A percentile compares a stretch with the other conserved stretches of the same genome.
phyloP scores from a whole-genome alignment of 2,113 vertebrate genomes.

The Scolopax mira region DNA sequence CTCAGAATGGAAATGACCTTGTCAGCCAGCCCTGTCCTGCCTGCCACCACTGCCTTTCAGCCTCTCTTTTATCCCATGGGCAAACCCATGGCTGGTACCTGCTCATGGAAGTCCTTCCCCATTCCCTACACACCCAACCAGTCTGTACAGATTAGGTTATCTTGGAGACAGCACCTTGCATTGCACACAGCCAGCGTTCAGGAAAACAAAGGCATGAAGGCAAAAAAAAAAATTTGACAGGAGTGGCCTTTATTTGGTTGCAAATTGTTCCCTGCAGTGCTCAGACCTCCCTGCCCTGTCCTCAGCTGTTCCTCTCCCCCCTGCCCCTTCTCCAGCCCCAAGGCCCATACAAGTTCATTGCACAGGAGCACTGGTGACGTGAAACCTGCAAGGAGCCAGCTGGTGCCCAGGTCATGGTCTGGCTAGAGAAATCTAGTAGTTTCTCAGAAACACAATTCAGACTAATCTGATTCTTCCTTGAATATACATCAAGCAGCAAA shows the following conservation, averaged over 20 bases:
- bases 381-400: not conserved
- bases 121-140: not conserved
- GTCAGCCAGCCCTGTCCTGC: not conserved
- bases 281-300: not conserved
- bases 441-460: not conserved
- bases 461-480: not conserved
- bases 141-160: not conserved
- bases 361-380: not conserved
- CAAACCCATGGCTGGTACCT: not conserved
- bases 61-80: accelerated
- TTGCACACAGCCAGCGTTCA: not conserved
- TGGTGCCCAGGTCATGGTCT: not conserved
- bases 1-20: not conserved
- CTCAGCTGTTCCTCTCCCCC: not conserved
- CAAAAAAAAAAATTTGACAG: not conserved
- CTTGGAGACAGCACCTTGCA: not conserved
- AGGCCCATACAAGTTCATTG: accelerated
- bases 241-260: not conserved
- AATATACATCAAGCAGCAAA: not conserved
- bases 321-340: not conserved
- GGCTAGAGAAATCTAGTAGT: not conserved
- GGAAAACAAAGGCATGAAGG: not conserved
- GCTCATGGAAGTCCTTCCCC: not conserved
- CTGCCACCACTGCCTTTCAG: not conserved
- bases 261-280: not conserved